These are phyloP conservation scores for Ochotona princeps DNA, from an alignment of 2,113 vertebrate species.

Conservation along the genomic window DNA sequence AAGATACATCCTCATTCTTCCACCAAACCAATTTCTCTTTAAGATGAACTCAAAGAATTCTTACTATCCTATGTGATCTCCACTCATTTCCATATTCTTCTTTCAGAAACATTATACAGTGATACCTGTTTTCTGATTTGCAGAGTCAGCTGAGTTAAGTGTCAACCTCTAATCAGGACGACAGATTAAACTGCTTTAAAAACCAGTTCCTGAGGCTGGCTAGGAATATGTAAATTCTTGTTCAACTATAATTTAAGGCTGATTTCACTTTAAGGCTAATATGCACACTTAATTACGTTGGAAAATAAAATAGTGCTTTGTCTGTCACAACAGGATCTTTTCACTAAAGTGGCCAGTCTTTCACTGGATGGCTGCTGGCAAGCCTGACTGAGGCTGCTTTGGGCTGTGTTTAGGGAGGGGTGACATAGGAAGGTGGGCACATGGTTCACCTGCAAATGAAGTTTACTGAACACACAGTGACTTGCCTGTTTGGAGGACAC, in stretches of 20 bases:
- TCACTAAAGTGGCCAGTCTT: background rate
- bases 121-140: constrained; percentile 3
- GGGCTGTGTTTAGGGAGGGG: background rate
- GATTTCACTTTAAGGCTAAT: constrained; percentile 46
- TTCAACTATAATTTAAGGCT: constrained; percentile 4
- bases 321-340: constrained; percentile 3
- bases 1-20: background rate
- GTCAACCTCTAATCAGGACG: background rate
- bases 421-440: background rate
- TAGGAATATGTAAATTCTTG: background rate
- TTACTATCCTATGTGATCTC: background rate
- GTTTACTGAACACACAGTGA: constrained; percentile 18
- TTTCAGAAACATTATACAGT: background rate
- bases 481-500: constrained; percentile 19
- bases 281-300: background rate
- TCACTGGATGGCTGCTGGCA: background rate
- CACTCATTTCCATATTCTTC: background rate
- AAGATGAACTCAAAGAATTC: background rate
- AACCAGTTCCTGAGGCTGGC: background rate
- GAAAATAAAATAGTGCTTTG: constrained; percentile 18
- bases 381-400: background rate
- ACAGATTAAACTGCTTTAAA: constrained; percentile 15
- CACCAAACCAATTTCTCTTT: background rate
- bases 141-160: background rate
- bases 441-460: background rate